These are phyloP conservation scores for Scolopax mira DNA, from an alignment of 2,113 vertebrate species.

Conservation along the genomic window DNA sequence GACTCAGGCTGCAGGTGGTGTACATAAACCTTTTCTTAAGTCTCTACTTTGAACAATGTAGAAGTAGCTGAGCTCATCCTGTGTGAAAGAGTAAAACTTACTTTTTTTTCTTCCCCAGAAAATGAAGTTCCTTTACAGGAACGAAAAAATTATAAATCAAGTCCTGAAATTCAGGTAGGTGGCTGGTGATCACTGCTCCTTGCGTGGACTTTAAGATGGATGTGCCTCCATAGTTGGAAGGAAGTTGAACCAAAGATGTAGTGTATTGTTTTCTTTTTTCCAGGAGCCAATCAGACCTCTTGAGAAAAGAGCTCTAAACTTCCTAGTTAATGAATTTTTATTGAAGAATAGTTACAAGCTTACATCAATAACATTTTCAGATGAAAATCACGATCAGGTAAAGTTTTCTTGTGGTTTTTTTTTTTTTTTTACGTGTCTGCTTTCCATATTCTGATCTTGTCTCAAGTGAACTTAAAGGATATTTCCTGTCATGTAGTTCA, in stretches of 20 bases:
- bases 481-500: background rate
- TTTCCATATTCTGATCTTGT: background rate
- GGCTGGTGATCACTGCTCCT: background rate
- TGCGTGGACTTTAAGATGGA: background rate
- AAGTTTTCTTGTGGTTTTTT: background rate
- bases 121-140: conserved; percentile 96
- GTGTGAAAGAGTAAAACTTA: conserved; percentile 56
- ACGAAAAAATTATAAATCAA: conserved; percentile 97
- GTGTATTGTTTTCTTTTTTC: conserved; percentile 6
- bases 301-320: conserved; percentile 99
- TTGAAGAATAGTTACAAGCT: conserved; percentile 98
- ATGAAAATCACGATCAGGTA: conserved; percentile 99
- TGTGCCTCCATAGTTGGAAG: background rate
- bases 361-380: conserved; percentile 98
- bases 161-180: conserved; percentile 99
- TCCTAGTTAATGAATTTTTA: conserved; percentile 99
- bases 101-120: conserved; percentile 77
- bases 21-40: conserved; percentile 90
- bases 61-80: conserved; percentile 64
- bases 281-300: conserved; percentile 96
- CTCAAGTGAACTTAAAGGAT: background rate
- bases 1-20: conserved; percentile 99
- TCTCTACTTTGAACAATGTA: conserved; percentile 77
- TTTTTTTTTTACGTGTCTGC: background rate
- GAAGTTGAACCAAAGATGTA: background rate